Conservation (phyloP, 2,113 vertebrate genomes). For the Pseudorasbora parva region DNA sequence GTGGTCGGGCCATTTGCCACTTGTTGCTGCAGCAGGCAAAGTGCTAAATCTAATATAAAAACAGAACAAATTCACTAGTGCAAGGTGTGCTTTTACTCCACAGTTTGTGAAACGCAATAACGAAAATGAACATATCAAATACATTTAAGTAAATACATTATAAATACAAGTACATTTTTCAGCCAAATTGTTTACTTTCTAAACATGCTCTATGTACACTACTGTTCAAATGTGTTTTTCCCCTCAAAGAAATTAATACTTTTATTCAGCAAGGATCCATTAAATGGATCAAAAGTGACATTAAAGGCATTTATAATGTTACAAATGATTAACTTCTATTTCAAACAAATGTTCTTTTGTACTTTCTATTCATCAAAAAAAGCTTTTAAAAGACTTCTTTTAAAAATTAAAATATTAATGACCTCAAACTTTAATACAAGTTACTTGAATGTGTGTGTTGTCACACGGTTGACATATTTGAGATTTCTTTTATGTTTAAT, state of each 20-base stretch:
- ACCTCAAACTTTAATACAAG: neutral
- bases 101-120: neutral
- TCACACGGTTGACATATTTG: neutral
- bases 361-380: too few relatives aligned
- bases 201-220: neutral
- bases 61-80: neutral
- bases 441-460: neutral
- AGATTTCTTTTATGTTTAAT: neutral
- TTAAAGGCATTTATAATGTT: neutral
- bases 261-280: neutral
- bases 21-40: neutral
- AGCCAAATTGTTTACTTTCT: neutral
- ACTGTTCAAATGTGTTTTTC: neutral
- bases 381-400: too few relatives aligned
- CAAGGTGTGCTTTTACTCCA: neutral
- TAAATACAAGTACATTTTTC: neutral
- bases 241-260: neutral
- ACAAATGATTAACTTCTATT: neutral
- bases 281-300: neutral
- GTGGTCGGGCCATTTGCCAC: neutral
- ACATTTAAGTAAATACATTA: too few relatives aligned
- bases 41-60: conserved; percentile 12
- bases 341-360: too few relatives aligned
- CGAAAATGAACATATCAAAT: neutral
- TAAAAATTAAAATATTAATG: neutral